These are phyloP conservation scores for Parambassis ranga DNA, from an alignment of 2,797 vertebrate species.

Conservation along the genomic window DNA sequence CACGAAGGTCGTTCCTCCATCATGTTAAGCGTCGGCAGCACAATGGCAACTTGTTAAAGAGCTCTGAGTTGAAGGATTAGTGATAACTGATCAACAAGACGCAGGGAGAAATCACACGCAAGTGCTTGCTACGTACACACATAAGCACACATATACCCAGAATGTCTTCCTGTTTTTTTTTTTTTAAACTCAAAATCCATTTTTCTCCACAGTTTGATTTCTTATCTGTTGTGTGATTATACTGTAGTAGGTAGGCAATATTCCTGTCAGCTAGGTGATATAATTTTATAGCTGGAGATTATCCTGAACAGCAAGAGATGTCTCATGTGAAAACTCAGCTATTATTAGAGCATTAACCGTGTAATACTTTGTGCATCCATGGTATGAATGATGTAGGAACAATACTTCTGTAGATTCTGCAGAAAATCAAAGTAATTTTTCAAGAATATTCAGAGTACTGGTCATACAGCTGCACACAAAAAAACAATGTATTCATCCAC, in stretches of 20 bases:
- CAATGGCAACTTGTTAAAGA: slow-evolving; percentile 78
- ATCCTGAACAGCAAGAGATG: slow-evolving; percentile 62
- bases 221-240: slow-evolving; percentile 69
- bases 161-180: slow-evolving; percentile 39
- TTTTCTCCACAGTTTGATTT: slow-evolving; percentile 60
- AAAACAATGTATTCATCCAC: slow-evolving; percentile 2
- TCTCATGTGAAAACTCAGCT: slow-evolving; percentile 61
- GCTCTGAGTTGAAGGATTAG: slow-evolving; percentile 77
- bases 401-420: slow-evolving; percentile 20
- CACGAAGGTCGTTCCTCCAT: slow-evolving; percentile 71
- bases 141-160: background rate
- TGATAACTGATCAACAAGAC: slow-evolving; percentile 72
- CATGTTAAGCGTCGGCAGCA: slow-evolving; percentile 72
- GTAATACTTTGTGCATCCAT: slow-evolving; percentile 48
- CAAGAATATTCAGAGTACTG: background rate
- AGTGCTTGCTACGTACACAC: background rate
- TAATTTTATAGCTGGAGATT: slow-evolving; percentile 70
- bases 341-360: slow-evolving; percentile 67
- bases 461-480: slow-evolving; percentile 1
- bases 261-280: slow-evolving; percentile 70
- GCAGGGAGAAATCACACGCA: slow-evolving; percentile 53
- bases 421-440: slow-evolving; percentile 23
- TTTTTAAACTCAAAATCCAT: slow-evolving; percentile 60
- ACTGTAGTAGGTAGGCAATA: slow-evolving; percentile 67
- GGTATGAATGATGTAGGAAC: slow-evolving; percentile 17